Base-by-base conservation (phyloP, 2,888 invertebrate genomes). In the Hypomecis atomaria region DNA sequence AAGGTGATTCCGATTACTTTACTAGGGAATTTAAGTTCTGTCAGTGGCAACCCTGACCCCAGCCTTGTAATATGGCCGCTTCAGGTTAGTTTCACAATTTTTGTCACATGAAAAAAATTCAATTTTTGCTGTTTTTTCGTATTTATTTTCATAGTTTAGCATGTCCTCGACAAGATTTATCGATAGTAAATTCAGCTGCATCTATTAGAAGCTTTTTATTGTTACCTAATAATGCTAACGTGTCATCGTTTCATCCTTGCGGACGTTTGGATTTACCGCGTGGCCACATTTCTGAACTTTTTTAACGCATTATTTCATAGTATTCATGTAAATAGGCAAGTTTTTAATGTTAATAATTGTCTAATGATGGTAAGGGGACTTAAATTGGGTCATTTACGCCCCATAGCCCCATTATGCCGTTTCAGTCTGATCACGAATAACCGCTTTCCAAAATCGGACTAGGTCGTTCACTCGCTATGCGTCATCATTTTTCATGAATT, bases 61-160 rank as follows among this genome's bases (percentile, higher is more conserved):
- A 89, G 93, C 93, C 93, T 91, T 93, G 90, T 94, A 94, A 94
- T 94, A 95, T 95, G 95, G 95, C 95, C 94, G 94, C 95, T 92
- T 90, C 95, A 95, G 95, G 95, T 95, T 94, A 93, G 95, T 94
- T 88, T 85, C 82, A 82, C 80, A 82, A 86, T 89, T 90, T 92
- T 92, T 90, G 87, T 93, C 93, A 93, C 88, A 87, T 92, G 89
- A 88, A 92, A 87, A 82, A 82, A 78, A 76, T 74, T 70, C 68
- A 70, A 73, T 76, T 78, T 78, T 78, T 58, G 64, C 72, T 71
- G 67, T 66, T 77, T 74, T 76, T 76, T 71, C 54, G 43, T 70
- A 61, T 71, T 71, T 70, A 65, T 73, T 76, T 76, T 71, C 66
- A 70, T 70, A 74, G 76, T 78, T 81, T 74, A 62, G 69, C 74